These are phyloP conservation scores for Microcaecilia unicolor DNA, from an alignment of 2,797 vertebrate species.

Conservation along the genomic window DNA sequence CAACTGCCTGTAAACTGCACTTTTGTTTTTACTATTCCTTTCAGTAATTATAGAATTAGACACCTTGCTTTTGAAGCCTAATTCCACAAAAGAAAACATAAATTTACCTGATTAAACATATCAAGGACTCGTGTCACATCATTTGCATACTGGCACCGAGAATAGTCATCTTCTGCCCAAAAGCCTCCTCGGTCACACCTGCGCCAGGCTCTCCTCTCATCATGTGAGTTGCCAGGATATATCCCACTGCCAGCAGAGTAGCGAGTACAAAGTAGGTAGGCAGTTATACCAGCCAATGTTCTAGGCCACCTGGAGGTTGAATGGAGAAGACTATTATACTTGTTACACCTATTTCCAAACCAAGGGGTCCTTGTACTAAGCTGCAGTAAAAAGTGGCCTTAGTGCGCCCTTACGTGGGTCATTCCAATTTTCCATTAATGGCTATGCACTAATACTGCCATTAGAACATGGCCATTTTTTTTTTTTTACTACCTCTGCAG, in stretches of 20 bases:
- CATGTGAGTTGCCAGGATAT: slow-evolving; percentile 68
- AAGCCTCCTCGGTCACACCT: slow-evolving; percentile 74
- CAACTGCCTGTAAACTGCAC: too few relatives aligned
- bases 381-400: too few relatives aligned
- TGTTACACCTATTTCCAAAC: too few relatives aligned
- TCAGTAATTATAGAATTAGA: too few relatives aligned
- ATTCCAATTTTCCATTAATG: too few relatives aligned
- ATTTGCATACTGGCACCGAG: slow-evolving; percentile 88
- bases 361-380: too few relatives aligned
- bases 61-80: background rate
- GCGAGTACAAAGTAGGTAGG: slow-evolving; percentile 77
- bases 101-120: slow-evolving; percentile 84
- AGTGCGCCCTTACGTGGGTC: too few relatives aligned
- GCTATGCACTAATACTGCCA: too few relatives aligned
- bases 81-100: background rate
- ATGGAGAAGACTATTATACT: too few relatives aligned
- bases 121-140: slow-evolving; percentile 87
- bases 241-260: slow-evolving; percentile 70
- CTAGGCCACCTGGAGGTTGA: slow-evolving; percentile 77
- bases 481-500: too few relatives aligned
- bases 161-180: slow-evolving; percentile 90
- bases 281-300: slow-evolving; percentile 85
- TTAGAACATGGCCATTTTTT: too few relatives aligned
- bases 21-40: fast-evolving
- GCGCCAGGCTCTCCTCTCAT: slow-evolving; percentile 82